Evolutionary conservation across 2,888 invertebrate genomes (phyloP).

Genomic region (Netelia melanura): DNA sequence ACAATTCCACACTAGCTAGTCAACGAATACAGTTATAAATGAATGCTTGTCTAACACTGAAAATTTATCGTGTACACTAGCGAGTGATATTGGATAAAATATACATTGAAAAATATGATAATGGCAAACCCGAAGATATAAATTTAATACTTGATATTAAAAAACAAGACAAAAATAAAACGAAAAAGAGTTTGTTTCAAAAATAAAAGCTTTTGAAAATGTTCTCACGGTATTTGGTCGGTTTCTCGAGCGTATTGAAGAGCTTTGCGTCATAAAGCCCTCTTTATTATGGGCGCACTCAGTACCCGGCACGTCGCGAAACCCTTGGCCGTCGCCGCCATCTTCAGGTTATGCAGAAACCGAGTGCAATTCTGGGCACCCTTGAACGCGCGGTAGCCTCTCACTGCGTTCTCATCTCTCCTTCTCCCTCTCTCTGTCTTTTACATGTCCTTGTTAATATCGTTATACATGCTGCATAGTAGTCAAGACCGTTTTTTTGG

Average conservation of each 20-base stretch:
- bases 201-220: too few relatives aligned
- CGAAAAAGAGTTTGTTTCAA: too few relatives aligned
- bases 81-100: too few relatives aligned
- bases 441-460: neutral
- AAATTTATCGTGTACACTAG: too few relatives aligned
- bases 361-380: slow-evolving; percentile 24
- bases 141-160: too few relatives aligned
- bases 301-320: slow-evolving; percentile 23
- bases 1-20: slow-evolving; percentile 14
- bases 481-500: slow-evolving; percentile 15
- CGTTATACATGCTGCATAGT: slow-evolving; percentile 5
- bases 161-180: too few relatives aligned
- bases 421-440: neutral
- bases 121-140: too few relatives aligned
- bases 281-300: neutral
- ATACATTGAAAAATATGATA: too few relatives aligned
- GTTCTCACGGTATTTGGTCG: slow-evolving; percentile 10
- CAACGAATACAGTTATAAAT: slow-evolving; percentile 22
- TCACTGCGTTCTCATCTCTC: slow-evolving; percentile 17
- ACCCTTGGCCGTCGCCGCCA: slow-evolving; percentile 1
- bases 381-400: slow-evolving; percentile 29
- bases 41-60: slow-evolving; percentile 16
- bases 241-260: slow-evolving; percentile 31
- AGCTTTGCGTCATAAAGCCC: neutral
- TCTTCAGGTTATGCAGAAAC: slow-evolving; percentile 15